A percentile compares a stretch with the other conserved stretches of the same genome.
Conservation (phyloP, 2,797 vertebrate species). For the Allobates femoralis region DNA sequence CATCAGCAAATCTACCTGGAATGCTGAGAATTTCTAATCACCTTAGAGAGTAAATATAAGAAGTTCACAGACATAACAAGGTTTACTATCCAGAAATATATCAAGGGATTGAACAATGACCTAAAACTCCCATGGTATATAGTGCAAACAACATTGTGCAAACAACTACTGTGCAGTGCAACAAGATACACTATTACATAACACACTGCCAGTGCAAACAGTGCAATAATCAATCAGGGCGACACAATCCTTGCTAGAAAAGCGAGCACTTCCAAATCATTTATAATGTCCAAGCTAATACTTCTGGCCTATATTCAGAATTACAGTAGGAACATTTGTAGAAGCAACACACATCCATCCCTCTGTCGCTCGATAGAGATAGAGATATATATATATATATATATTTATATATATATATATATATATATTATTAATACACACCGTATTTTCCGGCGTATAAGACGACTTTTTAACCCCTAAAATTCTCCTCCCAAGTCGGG, state of each 20-base stretch:
- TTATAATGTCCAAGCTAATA: neutral
- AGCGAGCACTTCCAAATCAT: neutral
- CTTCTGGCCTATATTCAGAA: too few relatives aligned
- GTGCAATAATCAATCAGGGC: too few relatives aligned
- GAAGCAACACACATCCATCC: too few relatives aligned
- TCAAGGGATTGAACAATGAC: conserved; percentile 18
- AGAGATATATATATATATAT: too few relatives aligned
- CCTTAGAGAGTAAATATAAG: conserved; percentile 12
- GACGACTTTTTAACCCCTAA: too few relatives aligned
- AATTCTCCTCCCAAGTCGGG: too few relatives aligned
- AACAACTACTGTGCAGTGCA: neutral
- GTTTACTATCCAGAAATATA: neutral
- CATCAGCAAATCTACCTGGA: neutral
- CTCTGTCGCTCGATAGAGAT: too few relatives aligned
- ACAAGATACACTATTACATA: neutral
- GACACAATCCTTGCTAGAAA: neutral
- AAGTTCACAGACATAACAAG: conserved; percentile 21
- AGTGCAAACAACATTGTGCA: conserved; percentile 21
- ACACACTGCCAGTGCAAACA: neutral
- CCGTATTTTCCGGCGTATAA: too few relatives aligned
- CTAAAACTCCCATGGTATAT: neutral
- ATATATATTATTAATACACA: too few relatives aligned
- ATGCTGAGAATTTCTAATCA: neutral
- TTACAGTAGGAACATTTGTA: too few relatives aligned
- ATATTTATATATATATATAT: too few relatives aligned